Percentiles rank a stretch among this genome's conserved stretches.
phyloP scores from a whole-genome alignment of 2,113 vertebrate species.

The Alces alces region DNA sequence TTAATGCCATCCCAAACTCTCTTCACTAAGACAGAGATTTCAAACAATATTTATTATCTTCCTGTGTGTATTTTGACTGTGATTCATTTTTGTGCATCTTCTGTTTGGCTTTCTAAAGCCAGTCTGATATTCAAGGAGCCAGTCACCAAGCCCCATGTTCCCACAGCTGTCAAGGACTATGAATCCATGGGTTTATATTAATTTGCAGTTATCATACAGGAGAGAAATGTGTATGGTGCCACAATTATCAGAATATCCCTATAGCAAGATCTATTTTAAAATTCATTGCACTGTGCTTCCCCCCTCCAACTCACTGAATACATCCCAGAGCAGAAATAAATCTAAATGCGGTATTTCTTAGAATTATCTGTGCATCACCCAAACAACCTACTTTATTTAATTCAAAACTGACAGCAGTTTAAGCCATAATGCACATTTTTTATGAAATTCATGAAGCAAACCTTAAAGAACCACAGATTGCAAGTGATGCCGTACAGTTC shows the following conservation, averaged over 20 bases:
- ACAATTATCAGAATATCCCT: not conserved
- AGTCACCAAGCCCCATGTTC: not conserved
- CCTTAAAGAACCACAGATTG: not conserved
- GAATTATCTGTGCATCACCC: not conserved
- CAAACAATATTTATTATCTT: not conserved
- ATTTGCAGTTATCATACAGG: constrained; percentile 8
- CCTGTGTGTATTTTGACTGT: not conserved
- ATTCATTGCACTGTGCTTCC: not conserved
- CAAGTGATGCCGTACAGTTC: not conserved
- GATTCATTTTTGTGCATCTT: not conserved
- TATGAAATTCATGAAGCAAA: not conserved
- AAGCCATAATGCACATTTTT: not conserved
- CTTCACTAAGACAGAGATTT: not conserved
- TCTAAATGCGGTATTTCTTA: constrained; percentile 32
- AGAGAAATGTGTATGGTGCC: not conserved
- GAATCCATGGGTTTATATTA: not conserved
- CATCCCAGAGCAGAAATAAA: constrained; percentile 40
- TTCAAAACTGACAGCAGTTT: not conserved
- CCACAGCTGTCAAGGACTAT: not conserved
- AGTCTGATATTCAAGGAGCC: not conserved
- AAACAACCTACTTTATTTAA: constrained; percentile 16
- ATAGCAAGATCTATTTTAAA: constrained; percentile 19
- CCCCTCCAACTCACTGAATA: constrained; percentile 6
- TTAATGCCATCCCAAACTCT: not conserved
- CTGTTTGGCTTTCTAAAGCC: not conserved